Evolutionary conservation across 2,888 invertebrate species (phyloP).

Genomic region (Sussaba pulchella): DNA sequence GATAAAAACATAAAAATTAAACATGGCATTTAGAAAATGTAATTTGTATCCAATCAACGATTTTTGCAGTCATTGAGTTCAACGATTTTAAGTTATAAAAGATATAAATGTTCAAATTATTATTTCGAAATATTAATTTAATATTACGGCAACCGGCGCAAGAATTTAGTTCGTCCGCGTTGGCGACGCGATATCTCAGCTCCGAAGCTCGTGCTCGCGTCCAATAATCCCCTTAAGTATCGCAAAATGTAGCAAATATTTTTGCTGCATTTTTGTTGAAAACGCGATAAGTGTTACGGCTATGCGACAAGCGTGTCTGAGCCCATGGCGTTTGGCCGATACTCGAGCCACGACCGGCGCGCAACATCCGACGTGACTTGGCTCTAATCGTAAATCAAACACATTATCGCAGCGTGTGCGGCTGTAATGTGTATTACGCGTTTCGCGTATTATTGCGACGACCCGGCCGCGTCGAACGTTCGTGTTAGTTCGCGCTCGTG

Average conservation of each 20-base stretch:
- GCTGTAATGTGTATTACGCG: conserved; percentile 16
- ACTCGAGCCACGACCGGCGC: conserved; percentile 7
- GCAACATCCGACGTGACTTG: conserved; percentile 67
- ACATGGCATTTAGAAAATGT: neutral
- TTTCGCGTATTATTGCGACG: conserved; percentile 52
- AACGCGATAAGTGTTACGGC: conserved; percentile 36
- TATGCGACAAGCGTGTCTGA: neutral
- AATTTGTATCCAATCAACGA: too few species aligned
- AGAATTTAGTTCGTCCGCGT: neutral
- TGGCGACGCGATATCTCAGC: neutral
- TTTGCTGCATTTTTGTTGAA: neutral
- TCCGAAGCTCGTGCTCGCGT: neutral
- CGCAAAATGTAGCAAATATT: conserved; percentile 9
- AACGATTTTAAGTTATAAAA: neutral
- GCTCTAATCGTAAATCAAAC: conserved; percentile 78
- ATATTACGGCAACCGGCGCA: neutral
- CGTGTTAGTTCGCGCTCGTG: conserved; percentile 37
- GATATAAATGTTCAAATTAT: neutral
- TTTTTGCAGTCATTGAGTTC: too few species aligned
- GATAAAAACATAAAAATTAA: too few species aligned
- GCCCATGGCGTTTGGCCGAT: conserved; percentile 3
- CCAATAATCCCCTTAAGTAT: conserved; percentile 1
- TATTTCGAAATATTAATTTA: neutral
- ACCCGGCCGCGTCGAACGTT: conserved; percentile 60
- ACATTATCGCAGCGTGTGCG: conserved; percentile 72